These are phyloP conservation scores for Periophthalmus modestus DNA, from an alignment of 2,113 vertebrate genomes.

Conservation along the genomic window DNA sequence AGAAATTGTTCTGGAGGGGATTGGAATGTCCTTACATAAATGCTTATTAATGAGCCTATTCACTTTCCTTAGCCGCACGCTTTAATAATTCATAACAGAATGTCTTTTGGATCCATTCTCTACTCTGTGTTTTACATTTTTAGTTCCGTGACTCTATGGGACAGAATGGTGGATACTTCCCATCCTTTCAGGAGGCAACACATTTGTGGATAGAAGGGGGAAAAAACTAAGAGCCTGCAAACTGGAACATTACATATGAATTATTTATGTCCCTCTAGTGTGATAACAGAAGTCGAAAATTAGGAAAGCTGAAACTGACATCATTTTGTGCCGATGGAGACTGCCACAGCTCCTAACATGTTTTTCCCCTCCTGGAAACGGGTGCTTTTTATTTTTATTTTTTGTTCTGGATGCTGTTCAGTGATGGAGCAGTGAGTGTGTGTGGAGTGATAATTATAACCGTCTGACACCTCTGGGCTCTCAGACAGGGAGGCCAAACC, in stretches of 20 bases:
- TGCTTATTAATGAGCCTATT: slow-evolving; percentile 25
- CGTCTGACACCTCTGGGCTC: slow-evolving; percentile 69
- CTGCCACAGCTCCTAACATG: slow-evolving; percentile 29
- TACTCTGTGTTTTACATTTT: slow-evolving; percentile 19
- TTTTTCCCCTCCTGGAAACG: slow-evolving; percentile 25
- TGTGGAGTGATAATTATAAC: slow-evolving; percentile 70
- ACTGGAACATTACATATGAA: slow-evolving; percentile 50
- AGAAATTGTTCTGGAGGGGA: slow-evolving; percentile 4
- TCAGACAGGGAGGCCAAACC: slow-evolving; percentile 61
- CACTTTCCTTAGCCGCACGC: neutral
- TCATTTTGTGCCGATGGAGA: slow-evolving; percentile 34
- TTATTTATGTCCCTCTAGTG: slow-evolving; percentile 56
- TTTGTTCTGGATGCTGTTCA: slow-evolving; percentile 49
- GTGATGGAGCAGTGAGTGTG: slow-evolving; percentile 25
- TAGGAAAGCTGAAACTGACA: slow-evolving; percentile 55
- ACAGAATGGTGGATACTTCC: slow-evolving; percentile 9
- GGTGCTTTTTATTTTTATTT: slow-evolving; percentile 21
- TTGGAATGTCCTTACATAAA: neutral
- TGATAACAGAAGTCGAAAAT: slow-evolving; percentile 62
- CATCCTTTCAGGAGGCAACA: slow-evolving; percentile 15
- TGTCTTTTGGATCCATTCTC: slow-evolving; percentile 15
- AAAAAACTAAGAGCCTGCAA: slow-evolving; percentile 30
- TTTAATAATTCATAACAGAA: slow-evolving; percentile 8
- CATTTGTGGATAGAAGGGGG: slow-evolving; percentile 18
- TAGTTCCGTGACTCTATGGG: slow-evolving; percentile 2